Conservation (phyloP, 2,797 vertebrate genomes). For the Poecile montanus region DNA sequence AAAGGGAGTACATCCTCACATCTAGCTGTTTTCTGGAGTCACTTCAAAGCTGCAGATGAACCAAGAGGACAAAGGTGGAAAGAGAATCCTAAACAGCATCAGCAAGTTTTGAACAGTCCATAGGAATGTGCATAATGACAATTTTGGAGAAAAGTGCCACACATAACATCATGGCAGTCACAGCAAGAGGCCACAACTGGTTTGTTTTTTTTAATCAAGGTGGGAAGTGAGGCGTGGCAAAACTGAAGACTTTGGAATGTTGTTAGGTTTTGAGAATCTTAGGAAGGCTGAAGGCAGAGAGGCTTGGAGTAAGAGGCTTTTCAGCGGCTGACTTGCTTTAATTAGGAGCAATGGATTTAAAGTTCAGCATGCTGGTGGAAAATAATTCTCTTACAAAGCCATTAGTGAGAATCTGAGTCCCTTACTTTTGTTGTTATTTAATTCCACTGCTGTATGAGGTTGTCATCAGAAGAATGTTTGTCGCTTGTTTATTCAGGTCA, state of each 20-base stretch:
- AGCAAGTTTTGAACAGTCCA: not conserved
- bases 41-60: not conserved
- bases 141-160: not conserved
- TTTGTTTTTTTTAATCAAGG: not conserved
- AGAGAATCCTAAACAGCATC: not conserved
- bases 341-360: conserved; percentile 33
- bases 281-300: conserved; percentile 5
- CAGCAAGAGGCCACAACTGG: not conserved
- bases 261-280: not conserved
- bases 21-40: not conserved
- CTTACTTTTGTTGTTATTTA: conserved; percentile 7
- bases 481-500: conserved; percentile 57
- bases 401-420: not conserved
- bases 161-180: not conserved
- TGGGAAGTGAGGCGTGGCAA: not conserved
- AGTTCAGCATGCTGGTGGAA: not conserved
- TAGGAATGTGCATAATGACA: not conserved
- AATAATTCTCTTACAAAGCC: conserved; percentile 13
- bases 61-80: not conserved
- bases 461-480: conserved; percentile 25
- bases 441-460: not conserved
- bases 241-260: not conserved
- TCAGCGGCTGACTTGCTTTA: not conserved
- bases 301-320: conserved; percentile 3
- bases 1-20: not conserved